Evolutionary conservation across 2,888 invertebrate species (phyloP), one percentile per base, ranked within the genome.

Genomic region (Chrysopilus asiliformis): DNA sequence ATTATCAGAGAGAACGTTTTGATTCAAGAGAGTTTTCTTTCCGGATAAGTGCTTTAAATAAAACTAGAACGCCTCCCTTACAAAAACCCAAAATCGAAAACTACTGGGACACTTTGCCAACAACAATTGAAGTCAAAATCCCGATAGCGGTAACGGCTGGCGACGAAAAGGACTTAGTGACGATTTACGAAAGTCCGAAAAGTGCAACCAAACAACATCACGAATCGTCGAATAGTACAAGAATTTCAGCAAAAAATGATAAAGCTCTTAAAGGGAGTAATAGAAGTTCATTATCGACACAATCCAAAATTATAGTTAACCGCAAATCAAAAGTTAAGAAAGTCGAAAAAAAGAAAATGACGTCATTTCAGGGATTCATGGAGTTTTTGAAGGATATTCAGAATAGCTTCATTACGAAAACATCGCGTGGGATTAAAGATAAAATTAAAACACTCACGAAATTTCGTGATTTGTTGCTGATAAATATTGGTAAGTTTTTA

Each of bases 401-500:
- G 40, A 47, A 45, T 4, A 51, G 41, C 7, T 54, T 63, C 44
- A 38, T 58, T 4, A 50, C 45, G 8, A 59, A 55, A 27, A 54
- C 60, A 0, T 44, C 52, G 1, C 44, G 52, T 16, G 52, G 50
- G 10, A 53, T 63, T 26, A 47, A 55, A 26, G 53, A 57, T 16
- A 64, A 64, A 49, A 56, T 63, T 4, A 50, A 54, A 43, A 44
- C 51, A 31, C 43, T 64, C 1, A 50, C 53, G 27, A 45, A 45
- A 4, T 45, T 63, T 6, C 51, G 55, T 4, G 69, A 74, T 43
- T 64, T 67, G 38, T 60, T 84, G 15, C 59, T 81, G 43, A 55
- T 57, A 16, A 72, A 74, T 50, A 79, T 84, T 47, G 74, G 83
- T 83, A 64, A 67, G 68, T 57, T 68, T 38, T 27, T 4, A 26